Conservation (phyloP, 1,140 invertebrate genomes). For the Hyles euphorbiae region DNA sequence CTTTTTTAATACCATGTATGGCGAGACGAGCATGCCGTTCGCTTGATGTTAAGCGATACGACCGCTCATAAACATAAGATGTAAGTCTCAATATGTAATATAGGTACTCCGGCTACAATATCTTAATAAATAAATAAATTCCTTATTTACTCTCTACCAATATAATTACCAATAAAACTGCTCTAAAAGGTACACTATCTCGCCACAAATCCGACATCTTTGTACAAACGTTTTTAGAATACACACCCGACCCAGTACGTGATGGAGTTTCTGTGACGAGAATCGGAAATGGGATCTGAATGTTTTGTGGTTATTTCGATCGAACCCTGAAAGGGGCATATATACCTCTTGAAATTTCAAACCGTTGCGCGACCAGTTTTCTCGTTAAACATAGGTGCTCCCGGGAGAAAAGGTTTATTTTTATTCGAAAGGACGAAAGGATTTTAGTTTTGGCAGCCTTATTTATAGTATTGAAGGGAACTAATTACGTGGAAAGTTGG, state of each 20-base stretch:
- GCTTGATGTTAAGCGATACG: too few relatives aligned
- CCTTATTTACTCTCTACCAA: neutral
- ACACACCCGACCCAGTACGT: conserved; percentile 41
- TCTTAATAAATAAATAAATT: neutral
- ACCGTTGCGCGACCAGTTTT: conserved; percentile 36
- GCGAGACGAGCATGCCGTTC: too few relatives aligned
- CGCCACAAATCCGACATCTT: conserved; percentile 1
- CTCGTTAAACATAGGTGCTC: conserved; percentile 37
- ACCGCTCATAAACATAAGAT: too few relatives aligned
- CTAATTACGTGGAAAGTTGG: conserved; percentile 14
- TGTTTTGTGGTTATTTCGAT: conserved; percentile 66
- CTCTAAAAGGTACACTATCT: conserved; percentile 2
- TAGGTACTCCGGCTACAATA: neutral
- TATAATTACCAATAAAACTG: conserved; percentile 6
- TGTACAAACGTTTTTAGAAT: conserved; percentile 24
- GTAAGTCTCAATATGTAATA: too few relatives aligned
- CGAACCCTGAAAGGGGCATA: conserved; percentile 48
- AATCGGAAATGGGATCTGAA: conserved; percentile 61
- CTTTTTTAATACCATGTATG: too few relatives aligned
- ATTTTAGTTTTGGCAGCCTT: conserved; percentile 23
- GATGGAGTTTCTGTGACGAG: conserved; percentile 57
- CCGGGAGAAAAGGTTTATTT: conserved; percentile 10
- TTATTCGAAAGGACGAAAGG: conserved; percentile 3
- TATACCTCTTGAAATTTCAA: conserved; percentile 51
- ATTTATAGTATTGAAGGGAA: conserved; percentile 18